Percentiles rank a stretch among this genome's conserved stretches.
Conservation (phyloP, 2,797 vertebrate species). For the Vipera ursinii region DNA sequence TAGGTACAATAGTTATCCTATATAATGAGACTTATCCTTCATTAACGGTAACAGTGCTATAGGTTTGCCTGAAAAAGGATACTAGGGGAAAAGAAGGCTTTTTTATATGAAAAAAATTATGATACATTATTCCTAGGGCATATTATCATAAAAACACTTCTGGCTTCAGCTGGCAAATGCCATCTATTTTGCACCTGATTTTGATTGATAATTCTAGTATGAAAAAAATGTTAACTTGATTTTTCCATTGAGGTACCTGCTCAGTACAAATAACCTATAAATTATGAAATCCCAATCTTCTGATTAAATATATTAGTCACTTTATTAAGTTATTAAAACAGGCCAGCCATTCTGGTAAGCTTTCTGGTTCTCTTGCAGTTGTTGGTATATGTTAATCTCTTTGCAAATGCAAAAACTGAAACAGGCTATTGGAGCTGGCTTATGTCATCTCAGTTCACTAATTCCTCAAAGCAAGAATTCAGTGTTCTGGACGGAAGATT, state of each 20-base stretch:
- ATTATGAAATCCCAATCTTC: neutral
- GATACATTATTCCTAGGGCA: neutral
- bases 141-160: neutral
- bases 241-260: neutral
- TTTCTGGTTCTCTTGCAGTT: neutral
- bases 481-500: neutral
- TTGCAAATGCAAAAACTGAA: slow-evolving; percentile 24
- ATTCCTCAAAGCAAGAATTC: slow-evolving; percentile 6
- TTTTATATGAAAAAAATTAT: neutral
- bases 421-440: slow-evolving; percentile 17
- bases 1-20: neutral
- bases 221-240: neutral
- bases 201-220: neutral
- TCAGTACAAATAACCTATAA: neutral
- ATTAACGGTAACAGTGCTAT: accelerated
- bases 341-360: neutral
- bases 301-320: neutral
- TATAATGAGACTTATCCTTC: neutral
- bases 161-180: neutral
- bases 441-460: slow-evolving; percentile 18
- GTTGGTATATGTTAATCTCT: slow-evolving; percentile 6
- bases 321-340: neutral
- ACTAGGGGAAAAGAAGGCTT: neutral
- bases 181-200: neutral
- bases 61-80: neutral